A percentile compares a stretch with the other conserved stretches of the same genome.
Conservation (phyloP, 2,888 invertebrate species). For the Epicampocera succincta region DNA sequence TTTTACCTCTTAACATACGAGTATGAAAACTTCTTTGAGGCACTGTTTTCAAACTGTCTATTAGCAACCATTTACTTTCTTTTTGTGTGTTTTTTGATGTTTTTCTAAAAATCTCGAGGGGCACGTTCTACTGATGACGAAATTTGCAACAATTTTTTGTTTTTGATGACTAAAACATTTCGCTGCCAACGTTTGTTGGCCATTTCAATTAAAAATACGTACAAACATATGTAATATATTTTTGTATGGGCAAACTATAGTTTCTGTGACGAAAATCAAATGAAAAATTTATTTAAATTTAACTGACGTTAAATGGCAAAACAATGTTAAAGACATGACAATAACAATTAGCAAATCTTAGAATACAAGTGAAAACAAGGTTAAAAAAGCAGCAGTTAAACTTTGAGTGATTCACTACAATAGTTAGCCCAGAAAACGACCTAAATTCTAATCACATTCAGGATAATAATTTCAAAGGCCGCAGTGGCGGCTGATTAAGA, state of each 20-base stretch:
- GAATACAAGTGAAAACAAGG: background rate
- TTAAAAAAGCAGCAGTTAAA: background rate
- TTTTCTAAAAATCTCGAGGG: constrained; percentile 17
- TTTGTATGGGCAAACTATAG: background rate
- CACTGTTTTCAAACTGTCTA: constrained; percentile 1
- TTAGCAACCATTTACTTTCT: constrained; percentile 1
- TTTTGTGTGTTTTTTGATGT: constrained; percentile 5
- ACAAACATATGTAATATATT: background rate
- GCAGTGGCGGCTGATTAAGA: too few species aligned
- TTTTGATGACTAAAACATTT: constrained; percentile 33
- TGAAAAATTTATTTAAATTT: constrained; percentile 22
- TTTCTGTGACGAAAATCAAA: constrained; percentile 40
- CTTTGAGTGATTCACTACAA: too few species aligned
- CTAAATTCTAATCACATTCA: too few species aligned
- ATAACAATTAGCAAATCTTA: background rate
- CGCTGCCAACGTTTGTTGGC: constrained; percentile 12
- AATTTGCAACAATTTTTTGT: constrained; percentile 26
- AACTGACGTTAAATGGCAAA: constrained; percentile 24
- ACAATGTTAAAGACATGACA: background rate
- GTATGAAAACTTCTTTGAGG: background rate
- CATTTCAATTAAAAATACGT: constrained; percentile 26
- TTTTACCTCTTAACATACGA: background rate
- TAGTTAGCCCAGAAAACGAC: too few species aligned
- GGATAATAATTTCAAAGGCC: too few species aligned
- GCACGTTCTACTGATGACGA: constrained; percentile 38